phyloP scores from a whole-genome alignment of 2,113 vertebrate species.

The Sarotherodon lohbergeri region DNA sequence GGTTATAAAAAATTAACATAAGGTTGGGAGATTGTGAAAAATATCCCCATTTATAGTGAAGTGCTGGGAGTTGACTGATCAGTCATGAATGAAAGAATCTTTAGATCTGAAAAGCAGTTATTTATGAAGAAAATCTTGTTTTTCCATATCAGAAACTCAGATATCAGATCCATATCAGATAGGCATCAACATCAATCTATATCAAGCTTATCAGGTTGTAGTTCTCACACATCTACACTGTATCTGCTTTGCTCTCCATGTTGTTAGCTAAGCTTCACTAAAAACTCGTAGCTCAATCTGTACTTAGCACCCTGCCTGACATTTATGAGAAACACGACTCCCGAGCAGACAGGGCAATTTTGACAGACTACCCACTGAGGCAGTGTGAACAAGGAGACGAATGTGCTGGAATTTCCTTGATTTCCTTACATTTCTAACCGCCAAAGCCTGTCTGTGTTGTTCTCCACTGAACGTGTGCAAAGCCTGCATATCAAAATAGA shows the following conservation, averaged over 20 bases:
- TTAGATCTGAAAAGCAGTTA: not conserved
- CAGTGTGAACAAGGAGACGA: constrained; percentile 51
- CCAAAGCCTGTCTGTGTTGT: not conserved
- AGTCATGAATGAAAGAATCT: not conserved
- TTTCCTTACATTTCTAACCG: not conserved
- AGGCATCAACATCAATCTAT: not conserved
- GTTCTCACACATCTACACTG: constrained; percentile 43
- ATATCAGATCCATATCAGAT: not conserved
- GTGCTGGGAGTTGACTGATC: not conserved
- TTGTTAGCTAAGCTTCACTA: constrained; percentile 40
- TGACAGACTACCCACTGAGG: constrained; percentile 9
- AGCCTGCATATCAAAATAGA: constrained; percentile 67
- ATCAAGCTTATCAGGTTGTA: constrained; percentile 3
- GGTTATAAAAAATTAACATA: not conserved
- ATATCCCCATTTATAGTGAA: not conserved
- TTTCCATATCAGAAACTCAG: not conserved
- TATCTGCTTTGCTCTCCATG: constrained; percentile 23
- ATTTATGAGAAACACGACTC: constrained; percentile 64
- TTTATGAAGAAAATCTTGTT: not conserved
- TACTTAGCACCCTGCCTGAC: constrained; percentile 68
- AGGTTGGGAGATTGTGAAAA: not conserved
- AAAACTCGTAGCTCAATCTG: constrained; percentile 50
- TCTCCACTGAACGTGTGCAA: constrained; percentile 51
- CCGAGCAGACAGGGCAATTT: constrained; percentile 2
- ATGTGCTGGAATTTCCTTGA: not conserved